Evolutionary conservation across 2,797 vertebrate genomes (phyloP).

Genomic region (Gobio occitaniae): DNA sequence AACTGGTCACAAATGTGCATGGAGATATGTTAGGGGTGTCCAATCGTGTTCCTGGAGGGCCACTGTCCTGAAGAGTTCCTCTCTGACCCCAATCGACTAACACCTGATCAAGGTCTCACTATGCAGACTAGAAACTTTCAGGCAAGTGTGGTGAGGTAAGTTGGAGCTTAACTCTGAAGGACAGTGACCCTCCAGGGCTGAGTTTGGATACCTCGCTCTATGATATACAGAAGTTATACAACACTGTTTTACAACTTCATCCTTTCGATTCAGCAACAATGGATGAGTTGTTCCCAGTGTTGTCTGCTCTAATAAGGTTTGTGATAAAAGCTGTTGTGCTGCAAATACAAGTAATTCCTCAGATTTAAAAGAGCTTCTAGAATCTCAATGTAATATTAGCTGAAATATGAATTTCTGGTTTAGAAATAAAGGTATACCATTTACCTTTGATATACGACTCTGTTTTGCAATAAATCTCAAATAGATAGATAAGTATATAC

Average conservation of each 20-base stretch:
- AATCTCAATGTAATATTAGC: background rate
- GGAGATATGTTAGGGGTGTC: background rate
- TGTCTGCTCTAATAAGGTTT: background rate
- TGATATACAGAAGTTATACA: background rate
- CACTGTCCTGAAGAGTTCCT: no score
- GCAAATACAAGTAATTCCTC: background rate
- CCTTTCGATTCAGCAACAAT: background rate
- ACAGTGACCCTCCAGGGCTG: background rate
- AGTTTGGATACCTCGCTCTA: background rate
- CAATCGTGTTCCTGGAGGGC: no score
- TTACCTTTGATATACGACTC: background rate
- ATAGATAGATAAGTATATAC: background rate
- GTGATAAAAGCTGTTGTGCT: background rate
- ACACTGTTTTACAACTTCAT: background rate
- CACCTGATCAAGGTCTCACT: background rate
- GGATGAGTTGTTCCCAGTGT: background rate
- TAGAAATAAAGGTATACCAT: background rate
- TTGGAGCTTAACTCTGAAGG: background rate
- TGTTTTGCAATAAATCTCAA: background rate
- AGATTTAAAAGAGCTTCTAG: slow-evolving; percentile 5
- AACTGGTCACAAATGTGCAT: background rate
- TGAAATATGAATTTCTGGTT: background rate
- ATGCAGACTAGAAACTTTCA: background rate
- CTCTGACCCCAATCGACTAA: background rate
- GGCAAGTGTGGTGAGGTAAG: background rate